These are phyloP conservation scores for Drosophila putrida DNA, from an alignment of 2,888 invertebrate species.

Conservation along the genomic window DNA sequence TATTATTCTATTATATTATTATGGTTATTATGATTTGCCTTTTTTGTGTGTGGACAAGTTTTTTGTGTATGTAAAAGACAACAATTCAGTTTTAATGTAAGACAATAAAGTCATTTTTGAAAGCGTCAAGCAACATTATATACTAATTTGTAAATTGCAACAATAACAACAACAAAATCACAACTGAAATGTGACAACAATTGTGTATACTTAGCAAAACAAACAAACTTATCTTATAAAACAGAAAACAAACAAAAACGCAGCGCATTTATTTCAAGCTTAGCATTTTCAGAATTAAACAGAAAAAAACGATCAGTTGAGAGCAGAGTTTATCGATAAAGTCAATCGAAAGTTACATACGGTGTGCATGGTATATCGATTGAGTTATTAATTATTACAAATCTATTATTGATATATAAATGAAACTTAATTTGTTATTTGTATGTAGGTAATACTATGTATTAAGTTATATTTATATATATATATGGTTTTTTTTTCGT, in stretches of 20 bases:
- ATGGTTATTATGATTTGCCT: constrained; percentile 38
- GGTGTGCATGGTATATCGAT: constrained; percentile 30
- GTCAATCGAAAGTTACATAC: constrained; percentile 24
- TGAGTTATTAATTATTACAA: constrained; percentile 30
- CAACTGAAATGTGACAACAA: constrained; percentile 48
- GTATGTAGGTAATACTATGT: constrained; percentile 43
- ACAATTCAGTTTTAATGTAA: constrained; percentile 58
- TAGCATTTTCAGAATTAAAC: constrained; percentile 44
- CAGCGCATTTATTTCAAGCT: constrained; percentile 57
- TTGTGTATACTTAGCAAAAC: constrained; percentile 53
- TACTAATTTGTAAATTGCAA: constrained; percentile 52
- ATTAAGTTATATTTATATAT: constrained; percentile 17
- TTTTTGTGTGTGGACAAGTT: constrained; percentile 39
- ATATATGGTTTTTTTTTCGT: constrained; percentile 27
- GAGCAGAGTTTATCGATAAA: constrained; percentile 26
- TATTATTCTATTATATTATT: constrained; percentile 33
- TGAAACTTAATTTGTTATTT: constrained; percentile 52
- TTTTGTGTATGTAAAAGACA: constrained; percentile 63
- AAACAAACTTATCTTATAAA: not conserved
- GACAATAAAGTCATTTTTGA: constrained; percentile 64
- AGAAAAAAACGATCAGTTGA: not conserved
- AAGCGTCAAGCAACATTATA: constrained; percentile 42
- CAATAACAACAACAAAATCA: constrained; percentile 41
- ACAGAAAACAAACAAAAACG: constrained; percentile 2
- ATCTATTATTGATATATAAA: constrained; percentile 10